Evolutionary conservation across 2,888 invertebrate genomes (phyloP), one percentile per base, ranked within the genome.

Genomic region (Oligia strigilis): DNA sequence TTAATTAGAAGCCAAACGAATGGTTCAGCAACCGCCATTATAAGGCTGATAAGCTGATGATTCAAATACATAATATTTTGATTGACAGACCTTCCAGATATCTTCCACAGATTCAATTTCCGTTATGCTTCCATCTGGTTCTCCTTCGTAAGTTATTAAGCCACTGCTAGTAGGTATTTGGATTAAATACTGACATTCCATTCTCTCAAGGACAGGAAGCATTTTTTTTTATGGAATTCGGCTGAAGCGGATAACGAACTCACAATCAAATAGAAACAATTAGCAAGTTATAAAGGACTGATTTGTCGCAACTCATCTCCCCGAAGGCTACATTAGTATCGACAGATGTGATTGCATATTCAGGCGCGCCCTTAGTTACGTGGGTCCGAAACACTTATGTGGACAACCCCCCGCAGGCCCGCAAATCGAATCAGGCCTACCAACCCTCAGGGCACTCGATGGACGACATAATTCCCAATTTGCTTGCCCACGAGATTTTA

Each of bases 351-450:
- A 91, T 89, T 91, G 91, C 90, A 93, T 90, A 93, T 91, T 90
- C 87, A 88, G 91, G 90, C 85, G 87, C 84, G 86, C 86, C 87
- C 90, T 92, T 91, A 86, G 89, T 89, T 88, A 89, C 87, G 89
- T 88, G 90, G 87, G 84, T 88, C 89, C 87, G 87, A 90, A 90
- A 88, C 92, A 90, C 90, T 92, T 89, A 89, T 89, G 90, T 87
- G 91, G 90, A 90, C 92, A 87, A 80, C 87, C 89, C 91, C 84
- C 87, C 69, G 78, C 72, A 81, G 88, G 88, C 78, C 66, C 87
- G 89, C 89, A 92, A 92, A 92, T 92, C 92, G 90, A 92, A 92
- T 92, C 91, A 89, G 87, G 79, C 84, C 80, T 76, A 83, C 83
- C 65, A 81, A 88, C 85, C 86, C 85, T 79, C 67, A 87, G 87